Evolutionary conservation across 64 coral and sea anemone species (phyloP).

Genomic region (Hydrozoanthus tunicans): DNA sequence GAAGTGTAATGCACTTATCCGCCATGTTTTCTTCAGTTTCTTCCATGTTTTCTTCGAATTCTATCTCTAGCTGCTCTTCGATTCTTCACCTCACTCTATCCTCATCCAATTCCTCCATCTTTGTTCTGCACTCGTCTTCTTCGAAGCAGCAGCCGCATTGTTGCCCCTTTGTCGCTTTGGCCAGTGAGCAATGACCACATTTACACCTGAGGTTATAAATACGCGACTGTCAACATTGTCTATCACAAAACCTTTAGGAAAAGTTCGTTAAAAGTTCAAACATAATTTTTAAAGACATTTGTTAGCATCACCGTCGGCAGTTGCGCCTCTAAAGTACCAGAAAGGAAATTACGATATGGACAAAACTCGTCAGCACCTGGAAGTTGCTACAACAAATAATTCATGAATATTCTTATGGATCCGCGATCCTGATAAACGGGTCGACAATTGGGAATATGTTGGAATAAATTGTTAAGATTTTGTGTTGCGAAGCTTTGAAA

Average conservation of each 20-base stretch:
- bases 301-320: not conserved
- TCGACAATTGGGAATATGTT: no score
- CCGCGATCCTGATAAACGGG: not conserved
- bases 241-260: not conserved
- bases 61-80: not conserved
- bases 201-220: conserved; percentile 10
- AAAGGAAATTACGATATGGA: conserved; percentile 7
- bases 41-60: not conserved
- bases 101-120: conserved; percentile 19
- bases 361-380: not conserved
- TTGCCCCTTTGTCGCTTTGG: conserved; percentile 5
- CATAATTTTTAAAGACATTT: not conserved
- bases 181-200: conserved; percentile 2
- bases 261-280: no score
- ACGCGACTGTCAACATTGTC: not conserved
- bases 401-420: not conserved
- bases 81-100: conserved; percentile 5
- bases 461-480: not conserved
- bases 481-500: not conserved
- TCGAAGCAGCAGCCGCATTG: conserved; percentile 9
- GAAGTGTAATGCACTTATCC: not conserved
- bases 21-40: not conserved
- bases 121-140: not conserved
- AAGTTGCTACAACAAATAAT: not conserved
- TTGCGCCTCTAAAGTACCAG: conserved; percentile 4